phyloP scores from a whole-genome alignment of 2,113 vertebrate genomes.

The Halcyon malimbica region DNA sequence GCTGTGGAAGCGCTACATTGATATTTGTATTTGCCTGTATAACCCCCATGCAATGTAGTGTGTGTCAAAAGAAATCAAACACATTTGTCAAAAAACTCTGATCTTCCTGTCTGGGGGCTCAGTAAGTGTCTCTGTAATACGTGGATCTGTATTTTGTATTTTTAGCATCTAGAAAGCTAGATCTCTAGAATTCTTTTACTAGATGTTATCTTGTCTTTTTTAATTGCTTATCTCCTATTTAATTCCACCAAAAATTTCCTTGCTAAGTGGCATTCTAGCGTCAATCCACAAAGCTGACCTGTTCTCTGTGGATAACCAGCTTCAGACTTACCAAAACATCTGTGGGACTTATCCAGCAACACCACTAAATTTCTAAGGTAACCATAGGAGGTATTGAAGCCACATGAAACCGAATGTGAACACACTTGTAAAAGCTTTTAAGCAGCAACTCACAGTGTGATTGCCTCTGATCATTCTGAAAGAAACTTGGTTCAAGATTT shows the following conservation, averaged over 20 bases:
- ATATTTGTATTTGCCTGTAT: neutral
- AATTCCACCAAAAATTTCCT: neutral
- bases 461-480: constrained; percentile 55
- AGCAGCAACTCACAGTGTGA: constrained; percentile 10
- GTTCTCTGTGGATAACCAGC: neutral
- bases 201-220: neutral
- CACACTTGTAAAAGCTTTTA: constrained; percentile 36
- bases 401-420: neutral
- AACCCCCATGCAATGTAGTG: neutral
- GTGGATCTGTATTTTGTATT: neutral
- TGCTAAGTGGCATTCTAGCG: neutral
- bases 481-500: constrained; percentile 30
- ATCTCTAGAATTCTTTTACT: neutral
- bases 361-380: neutral
- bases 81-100: neutral
- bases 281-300: neutral
- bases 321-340: neutral
- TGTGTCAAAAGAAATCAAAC: neutral
- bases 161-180: neutral
- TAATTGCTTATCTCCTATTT: neutral
- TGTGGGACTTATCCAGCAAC: neutral
- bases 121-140: neutral
- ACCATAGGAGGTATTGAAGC: neutral
- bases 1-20: rapidly evolving
- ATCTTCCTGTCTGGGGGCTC: neutral